Evolutionary conservation across 1,140 invertebrate genomes (phyloP), one percentile per base, ranked within the genome.

Genomic region (Leptinotarsa texana): DNA sequence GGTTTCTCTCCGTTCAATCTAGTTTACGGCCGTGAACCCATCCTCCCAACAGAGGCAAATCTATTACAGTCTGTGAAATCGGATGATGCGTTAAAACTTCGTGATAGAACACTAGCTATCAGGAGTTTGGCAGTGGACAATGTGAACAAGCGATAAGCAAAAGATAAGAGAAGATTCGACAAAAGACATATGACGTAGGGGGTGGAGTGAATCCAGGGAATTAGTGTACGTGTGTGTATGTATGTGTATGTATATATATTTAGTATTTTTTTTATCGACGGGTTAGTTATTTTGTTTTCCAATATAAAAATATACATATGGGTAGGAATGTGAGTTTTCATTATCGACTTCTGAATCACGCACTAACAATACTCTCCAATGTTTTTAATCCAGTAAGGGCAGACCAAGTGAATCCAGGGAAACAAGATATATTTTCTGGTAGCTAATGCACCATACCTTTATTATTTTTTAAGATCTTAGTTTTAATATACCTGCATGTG

Each of bases 41-140:
- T 77, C 47, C 27, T 79, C 13, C 78, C 78, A n/a, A 74, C 74
- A 2, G 70, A 79, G 57, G 72, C 76, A 15, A 77, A 27, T 66
- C 47, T 79, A 6, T 62, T 75, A 6, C 13, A 69, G 49, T 15
- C 65, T 33, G n/a, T 51, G 13, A 15, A 51, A n/a, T 51, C 49
- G 13, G 13, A 13, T 15, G 49, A 51, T 51, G 49, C 49, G 13
- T 1, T 15, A 0, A 17, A 57, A 57, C 13, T 17, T 15, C 13
- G 51, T 4, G n/a, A 51, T 4, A 51, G n/a, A 0, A 13, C 49
- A 15, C 13, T 17, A 51, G 13, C 13, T 0, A 51, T 51, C n/a
- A 51, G 49, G n/a, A 17, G 51, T 13, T n/a, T 17, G n/a, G 51
- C 15, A n/a, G 51, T 57, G 2, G 51, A 57, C 13, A 57, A 57